phyloP scores from a whole-genome alignment of 2,797 vertebrate species.

The Rhodeus uyekii region DNA sequence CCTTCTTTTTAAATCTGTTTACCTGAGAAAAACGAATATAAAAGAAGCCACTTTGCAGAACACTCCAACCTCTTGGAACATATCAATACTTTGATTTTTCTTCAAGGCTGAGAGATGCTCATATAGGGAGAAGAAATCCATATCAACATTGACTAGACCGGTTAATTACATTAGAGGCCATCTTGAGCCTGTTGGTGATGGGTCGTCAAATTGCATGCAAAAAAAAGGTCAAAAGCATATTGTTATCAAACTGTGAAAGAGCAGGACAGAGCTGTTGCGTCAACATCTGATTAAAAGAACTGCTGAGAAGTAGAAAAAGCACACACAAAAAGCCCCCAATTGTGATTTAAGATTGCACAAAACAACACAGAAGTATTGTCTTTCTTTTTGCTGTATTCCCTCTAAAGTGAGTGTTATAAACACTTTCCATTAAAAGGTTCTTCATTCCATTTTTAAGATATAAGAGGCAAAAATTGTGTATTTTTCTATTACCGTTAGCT shows the following conservation, averaged over 20 bases:
- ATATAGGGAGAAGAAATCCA: constrained; percentile 63
- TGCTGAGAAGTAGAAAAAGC: constrained; percentile 13
- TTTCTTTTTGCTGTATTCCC: not conserved
- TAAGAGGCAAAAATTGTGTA: not conserved
- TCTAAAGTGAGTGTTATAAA: not conserved
- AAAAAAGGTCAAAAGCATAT: constrained; percentile 71
- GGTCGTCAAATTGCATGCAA: constrained; percentile 65
- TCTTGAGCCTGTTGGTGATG: constrained; percentile 70
- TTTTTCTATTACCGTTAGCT: not conserved
- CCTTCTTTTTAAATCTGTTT: constrained; percentile 57
- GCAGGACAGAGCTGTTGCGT: constrained; percentile 48
- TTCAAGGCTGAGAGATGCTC: constrained; percentile 63
- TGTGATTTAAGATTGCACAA: constrained; percentile 28
- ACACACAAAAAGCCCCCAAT: constrained; percentile 16
- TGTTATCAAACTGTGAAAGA: constrained; percentile 59
- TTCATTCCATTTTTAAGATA: not conserved
- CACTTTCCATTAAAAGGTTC: not conserved
- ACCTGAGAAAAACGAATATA: constrained; percentile 65
- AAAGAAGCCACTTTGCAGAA: constrained; percentile 64
- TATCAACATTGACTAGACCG: constrained; percentile 71
- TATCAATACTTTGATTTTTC: constrained; percentile 74
- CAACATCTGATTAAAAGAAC: constrained; percentile 55
- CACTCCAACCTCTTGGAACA: constrained; percentile 75
- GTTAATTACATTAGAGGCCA: constrained; percentile 78
- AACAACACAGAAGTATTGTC: constrained; percentile 17